Base-by-base conservation (phyloP, 2,888 invertebrate species). In the Drosophila pegasa region DNA sequence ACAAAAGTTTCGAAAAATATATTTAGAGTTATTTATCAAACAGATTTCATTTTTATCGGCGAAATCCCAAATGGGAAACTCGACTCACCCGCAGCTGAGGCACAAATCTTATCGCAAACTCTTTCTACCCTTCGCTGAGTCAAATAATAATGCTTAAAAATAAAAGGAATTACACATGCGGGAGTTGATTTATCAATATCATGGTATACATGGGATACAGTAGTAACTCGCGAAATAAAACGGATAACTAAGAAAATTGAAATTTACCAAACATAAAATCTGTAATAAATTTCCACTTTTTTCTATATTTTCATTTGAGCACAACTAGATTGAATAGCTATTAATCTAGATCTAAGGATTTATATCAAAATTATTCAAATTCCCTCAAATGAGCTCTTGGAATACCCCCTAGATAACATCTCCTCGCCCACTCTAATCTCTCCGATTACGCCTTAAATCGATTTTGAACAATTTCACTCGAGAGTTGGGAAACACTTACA, bases 401-500 rank as follows among this genome's bases (percentile, higher is more conserved):
- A 37, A 16, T 37, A 8, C n/a, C n/a, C n/a, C n/a, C 14, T 3
- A n/a, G 33, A n/a, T 14, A 33, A 3, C 5, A n/a, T n/a, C 41
- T 41, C 22, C 14, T 12, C 4, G 14, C n/a, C n/a, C n/a, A n/a
- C n/a, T n/a, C n/a, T n/a, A n/a, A n/a, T n/a, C 41, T 41, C 22
- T 22, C n/a, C 4, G 14, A 20, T 20, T 20, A 1, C 9, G 8
- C 37, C 18, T 4, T 1, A 16, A 16, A 16, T 18, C 18, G 16
- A 18, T 18, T 10, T 18, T 18, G 4, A 12, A 10, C 3, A n/a
- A 41, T 41, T 22, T 22, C n/a, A 14, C 3, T 22, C 27, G 10
- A 20, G 16, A 1, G 29, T 18, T 16, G 0, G 16, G 16, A 0
- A 14, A 25, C 35, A 93, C 94, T 94, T 94, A 96, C 95, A 93